A percentile compares a stretch with the other conserved stretches of the same genome.
These are phyloP conservation scores for Xyliphius kryptos DNA, from an alignment of 2,113 vertebrate species.

Conservation along the genomic window DNA sequence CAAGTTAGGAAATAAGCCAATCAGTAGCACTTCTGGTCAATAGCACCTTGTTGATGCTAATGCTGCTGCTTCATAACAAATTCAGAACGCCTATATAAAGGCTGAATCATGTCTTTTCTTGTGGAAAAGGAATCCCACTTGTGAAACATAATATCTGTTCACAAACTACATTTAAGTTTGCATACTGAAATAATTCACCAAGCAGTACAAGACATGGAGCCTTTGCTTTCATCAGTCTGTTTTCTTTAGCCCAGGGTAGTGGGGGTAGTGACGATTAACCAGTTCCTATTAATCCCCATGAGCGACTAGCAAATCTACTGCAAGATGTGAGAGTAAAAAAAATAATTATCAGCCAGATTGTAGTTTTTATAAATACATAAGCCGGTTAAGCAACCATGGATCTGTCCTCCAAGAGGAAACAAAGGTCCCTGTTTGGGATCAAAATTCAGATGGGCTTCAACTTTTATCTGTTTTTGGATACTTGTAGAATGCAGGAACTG, in stretches of 20 bases:
- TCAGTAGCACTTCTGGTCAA: slow-evolving; percentile 51
- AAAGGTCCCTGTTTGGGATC: slow-evolving; percentile 14
- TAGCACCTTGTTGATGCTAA: slow-evolving; percentile 69
- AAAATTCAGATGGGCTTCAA: slow-evolving; percentile 17
- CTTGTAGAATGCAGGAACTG: too few species aligned
- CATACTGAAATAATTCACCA: too few species aligned
- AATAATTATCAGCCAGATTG: slow-evolving; percentile 17
- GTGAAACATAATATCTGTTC: slow-evolving; percentile 21
- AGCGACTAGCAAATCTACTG: slow-evolving; percentile 34
- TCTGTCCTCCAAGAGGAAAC: slow-evolving; percentile 19
- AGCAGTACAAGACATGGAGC: slow-evolving; percentile 24
- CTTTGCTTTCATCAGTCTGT: slow-evolving; percentile 33
- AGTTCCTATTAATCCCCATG: slow-evolving; percentile 34
- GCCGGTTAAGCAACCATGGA: slow-evolving; percentile 15
- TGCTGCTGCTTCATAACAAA: slow-evolving; percentile 64
- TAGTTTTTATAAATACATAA: slow-evolving; percentile 37
- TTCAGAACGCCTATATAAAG: slow-evolving; percentile 59
- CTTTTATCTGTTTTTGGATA: too few species aligned
- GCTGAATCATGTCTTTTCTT: slow-evolving; percentile 32
- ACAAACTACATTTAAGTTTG: slow-evolving; percentile 13
- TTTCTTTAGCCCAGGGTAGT: slow-evolving; percentile 27
- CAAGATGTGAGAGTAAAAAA: slow-evolving; percentile 12
- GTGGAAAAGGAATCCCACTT: slow-evolving; percentile 14
- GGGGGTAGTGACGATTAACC: slow-evolving; percentile 29
- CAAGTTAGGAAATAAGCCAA: slow-evolving; percentile 26